Conservation (phyloP, 2,797 vertebrate genomes). For the Caiman crocodilus region DNA sequence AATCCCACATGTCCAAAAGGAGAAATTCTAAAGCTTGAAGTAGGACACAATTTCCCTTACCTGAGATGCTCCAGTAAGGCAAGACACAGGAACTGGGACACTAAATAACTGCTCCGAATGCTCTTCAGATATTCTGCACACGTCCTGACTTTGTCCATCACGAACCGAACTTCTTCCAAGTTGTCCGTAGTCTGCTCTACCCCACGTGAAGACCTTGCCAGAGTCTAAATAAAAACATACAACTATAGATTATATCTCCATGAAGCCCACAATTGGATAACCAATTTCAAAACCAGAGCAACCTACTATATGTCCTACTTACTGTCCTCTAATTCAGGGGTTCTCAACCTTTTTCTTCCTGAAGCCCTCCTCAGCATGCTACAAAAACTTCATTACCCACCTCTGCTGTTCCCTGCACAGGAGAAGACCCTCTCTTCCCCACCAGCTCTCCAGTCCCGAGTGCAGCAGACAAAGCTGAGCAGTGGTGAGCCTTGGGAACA, state of each 20-base stretch:
- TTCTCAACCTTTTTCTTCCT: too few species aligned
- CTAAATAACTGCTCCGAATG: constrained; percentile 9
- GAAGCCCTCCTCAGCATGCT: too few species aligned
- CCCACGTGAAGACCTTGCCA: constrained; percentile 92
- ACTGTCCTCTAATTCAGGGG: too few species aligned
- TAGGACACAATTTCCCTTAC: constrained; percentile 71
- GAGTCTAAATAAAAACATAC: constrained; percentile 83
- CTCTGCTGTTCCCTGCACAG: too few species aligned
- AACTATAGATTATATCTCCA: constrained; percentile 15
- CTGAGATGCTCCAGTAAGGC: constrained; percentile 88
- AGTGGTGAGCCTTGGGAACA: too few species aligned
- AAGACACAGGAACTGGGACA: constrained; percentile 80
- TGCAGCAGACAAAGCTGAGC: too few species aligned
- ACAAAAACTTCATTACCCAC: too few species aligned
- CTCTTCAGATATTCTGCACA: not conserved
- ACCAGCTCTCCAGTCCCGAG: too few species aligned
- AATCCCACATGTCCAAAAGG: not conserved
- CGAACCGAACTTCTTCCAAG: constrained; percentile 81
- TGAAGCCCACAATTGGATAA: not conserved
- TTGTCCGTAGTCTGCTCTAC: constrained; percentile 92
- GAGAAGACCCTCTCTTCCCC: too few species aligned
- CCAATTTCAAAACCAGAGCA: constrained; percentile 17
- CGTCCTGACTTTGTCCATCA: constrained; percentile 41
- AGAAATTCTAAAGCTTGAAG: accelerated
- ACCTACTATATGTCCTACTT: too few species aligned